phyloP scores from a whole-genome alignment of 2,797 vertebrate genomes.

The Halcyon leucocephala region DNA sequence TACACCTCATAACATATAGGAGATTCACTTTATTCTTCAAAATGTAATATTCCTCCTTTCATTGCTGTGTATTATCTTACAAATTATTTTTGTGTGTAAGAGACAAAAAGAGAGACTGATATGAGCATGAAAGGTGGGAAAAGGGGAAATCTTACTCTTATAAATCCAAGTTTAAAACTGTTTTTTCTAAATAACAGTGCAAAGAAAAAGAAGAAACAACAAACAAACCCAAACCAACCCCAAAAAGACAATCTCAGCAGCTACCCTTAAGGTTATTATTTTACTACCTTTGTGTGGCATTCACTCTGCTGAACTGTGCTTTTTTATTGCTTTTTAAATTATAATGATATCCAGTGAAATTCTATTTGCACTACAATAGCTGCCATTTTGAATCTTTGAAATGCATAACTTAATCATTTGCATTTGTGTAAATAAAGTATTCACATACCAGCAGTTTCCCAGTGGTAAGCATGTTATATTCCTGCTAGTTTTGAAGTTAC shows the following conservation, averaged over 20 bases:
- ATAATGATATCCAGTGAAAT: background rate
- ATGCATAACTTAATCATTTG: background rate
- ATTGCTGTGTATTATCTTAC: background rate
- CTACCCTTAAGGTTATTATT: background rate
- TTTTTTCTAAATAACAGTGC: background rate
- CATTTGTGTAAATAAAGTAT: background rate
- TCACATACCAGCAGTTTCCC: background rate
- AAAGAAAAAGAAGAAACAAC: background rate
- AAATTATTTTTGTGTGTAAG: background rate
- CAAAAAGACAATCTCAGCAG: background rate
- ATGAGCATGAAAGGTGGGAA: background rate
- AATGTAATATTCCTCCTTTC: background rate
- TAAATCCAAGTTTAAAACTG: background rate
- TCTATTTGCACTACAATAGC: background rate
- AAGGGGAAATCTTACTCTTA: background rate
- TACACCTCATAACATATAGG: background rate
- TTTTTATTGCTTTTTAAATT: background rate
- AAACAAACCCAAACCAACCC: fast-evolving
- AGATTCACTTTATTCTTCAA: background rate
- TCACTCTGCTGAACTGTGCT: background rate
- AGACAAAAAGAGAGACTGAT: background rate
- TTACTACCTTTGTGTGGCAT: background rate
- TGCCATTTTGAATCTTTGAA: background rate
- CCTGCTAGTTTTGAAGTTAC: background rate
- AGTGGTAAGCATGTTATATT: background rate